Evolutionary conservation across 2,113 vertebrate genomes (phyloP), one percentile per base, ranked within the genome.

Genomic region (Atractosteus spatula): DNA sequence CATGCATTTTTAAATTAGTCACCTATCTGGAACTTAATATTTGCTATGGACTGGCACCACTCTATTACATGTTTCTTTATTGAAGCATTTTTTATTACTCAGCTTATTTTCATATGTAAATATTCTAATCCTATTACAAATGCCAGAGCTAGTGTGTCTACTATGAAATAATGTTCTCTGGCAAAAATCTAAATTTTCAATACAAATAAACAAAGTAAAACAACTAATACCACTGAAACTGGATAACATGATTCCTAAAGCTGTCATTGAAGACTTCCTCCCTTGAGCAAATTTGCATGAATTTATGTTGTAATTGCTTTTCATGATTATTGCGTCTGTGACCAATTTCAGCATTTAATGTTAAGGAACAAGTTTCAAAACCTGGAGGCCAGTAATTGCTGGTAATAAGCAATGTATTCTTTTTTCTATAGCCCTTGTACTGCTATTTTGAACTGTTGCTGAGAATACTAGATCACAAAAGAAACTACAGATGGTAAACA

Each of bases 401-500:
- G 29, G 29, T 75, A 74, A 66, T 51, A 65, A 77, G 76, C 69
- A 61, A 51, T n/a, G 63, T 71, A 51, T 70, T 16, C 41, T 72
- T 77, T 83, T 71, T 74, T 68, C 81, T 77, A 80, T 73, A 68
- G 44, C 81, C 80, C 65, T 69, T 63, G 41, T 29, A 41, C 3
- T 14, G 29, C 57, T 8, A 16, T 71, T 29, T 29, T 29, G 29
- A 29, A 5, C 57, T 62, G 59, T 62, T 42, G 57, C 14, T 51
- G 4, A 12, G 17, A n/a, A 8, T 79, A 81, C 73, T 73, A 80
- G 78, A 79, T 80, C 78, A 78, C 80, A 86, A 80, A 80, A 78
- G 76, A 78, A 83, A 79, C 77, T 81, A 83, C 84, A 88, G 83
- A 89, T 84, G 83, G 82, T 79, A 82, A 85, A 86, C 85, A 84